A percentile compares a stretch with the other conserved stretches of the same genome.
Conservation (phyloP, 1,140 invertebrate genomes). For the Laupala kohalensis region DNA sequence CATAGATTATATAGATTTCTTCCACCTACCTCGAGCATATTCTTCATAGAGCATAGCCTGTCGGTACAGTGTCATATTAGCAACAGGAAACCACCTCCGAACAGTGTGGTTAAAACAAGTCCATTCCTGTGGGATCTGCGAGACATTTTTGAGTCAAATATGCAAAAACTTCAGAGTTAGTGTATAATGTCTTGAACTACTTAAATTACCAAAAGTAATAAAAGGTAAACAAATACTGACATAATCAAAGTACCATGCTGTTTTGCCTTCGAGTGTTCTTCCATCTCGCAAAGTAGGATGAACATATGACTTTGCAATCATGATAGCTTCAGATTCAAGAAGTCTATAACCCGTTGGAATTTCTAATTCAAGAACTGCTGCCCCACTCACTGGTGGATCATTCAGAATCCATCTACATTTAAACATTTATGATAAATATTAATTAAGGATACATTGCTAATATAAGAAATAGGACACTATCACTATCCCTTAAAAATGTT, state of each 20-base stretch:
- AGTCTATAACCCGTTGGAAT: slow-evolving; percentile 43
- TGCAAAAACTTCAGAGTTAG: background rate
- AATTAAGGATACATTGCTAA: background rate
- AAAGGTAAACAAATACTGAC: slow-evolving; percentile 19
- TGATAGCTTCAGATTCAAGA: slow-evolving; percentile 36
- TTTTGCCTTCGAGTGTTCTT: slow-evolving; percentile 24
- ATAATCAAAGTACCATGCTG: slow-evolving; percentile 32
- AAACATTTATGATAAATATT: background rate
- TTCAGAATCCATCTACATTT: slow-evolving; percentile 26
- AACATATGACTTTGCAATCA: slow-evolving; percentile 22
- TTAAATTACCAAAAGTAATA: background rate
- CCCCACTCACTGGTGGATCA: slow-evolving; percentile 27
- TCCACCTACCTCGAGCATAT: slow-evolving; percentile 38
- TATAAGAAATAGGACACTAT: background rate
- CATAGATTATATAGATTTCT: slow-evolving; percentile 6
- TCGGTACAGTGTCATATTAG: slow-evolving; percentile 40
- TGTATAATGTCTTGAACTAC: background rate
- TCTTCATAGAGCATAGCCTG: slow-evolving; percentile 42
- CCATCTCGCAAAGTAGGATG: slow-evolving; percentile 28
- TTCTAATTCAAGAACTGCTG: slow-evolving; percentile 40
- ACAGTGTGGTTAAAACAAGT: slow-evolving; percentile 35
- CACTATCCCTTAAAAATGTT: background rate
- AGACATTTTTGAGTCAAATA: slow-evolving; percentile 12
- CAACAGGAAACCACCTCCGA: slow-evolving; percentile 43
- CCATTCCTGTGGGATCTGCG: slow-evolving; percentile 29